These are phyloP conservation scores for Drepana arcuata DNA, from an alignment of 1,140 invertebrate genomes.

Conservation along the genomic window DNA sequence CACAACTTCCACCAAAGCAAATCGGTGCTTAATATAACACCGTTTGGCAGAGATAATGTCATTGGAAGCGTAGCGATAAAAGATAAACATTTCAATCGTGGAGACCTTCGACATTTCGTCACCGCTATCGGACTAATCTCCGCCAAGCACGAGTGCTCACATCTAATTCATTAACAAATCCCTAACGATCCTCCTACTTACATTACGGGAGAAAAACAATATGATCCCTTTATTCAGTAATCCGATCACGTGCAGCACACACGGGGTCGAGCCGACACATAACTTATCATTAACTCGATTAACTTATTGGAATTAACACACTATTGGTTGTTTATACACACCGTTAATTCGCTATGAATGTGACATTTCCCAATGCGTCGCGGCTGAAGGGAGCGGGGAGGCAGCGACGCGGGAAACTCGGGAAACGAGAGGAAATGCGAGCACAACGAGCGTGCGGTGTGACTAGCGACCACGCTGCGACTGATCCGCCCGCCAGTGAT, in stretches of 20 bases:
- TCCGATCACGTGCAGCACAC: conserved; percentile 46
- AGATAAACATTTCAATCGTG: conserved; percentile 32
- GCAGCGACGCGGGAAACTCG: conserved; percentile 30
- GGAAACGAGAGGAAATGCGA: conserved; percentile 24
- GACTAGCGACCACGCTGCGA: conserved; percentile 29
- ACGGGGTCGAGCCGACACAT: conserved; percentile 22
- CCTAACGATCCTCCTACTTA: conserved; percentile 33
- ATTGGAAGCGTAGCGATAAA: conserved; percentile 28
- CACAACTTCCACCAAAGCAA: no score
- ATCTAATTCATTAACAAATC: conserved; percentile 29
- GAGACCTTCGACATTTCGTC: conserved; percentile 31
- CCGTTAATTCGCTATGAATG: conserved; percentile 27
- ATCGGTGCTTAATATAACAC: no score
- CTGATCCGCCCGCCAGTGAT: conserved; percentile 45
- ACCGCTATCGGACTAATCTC: conserved; percentile 17
- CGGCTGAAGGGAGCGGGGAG: conserved; percentile 14
- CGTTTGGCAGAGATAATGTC: no score
- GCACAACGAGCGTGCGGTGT: conserved; percentile 28
- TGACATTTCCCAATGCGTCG: conserved; percentile 27
- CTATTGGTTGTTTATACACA: conserved; percentile 28
- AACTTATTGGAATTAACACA: conserved; percentile 32
- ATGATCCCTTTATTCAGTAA: conserved; percentile 38
- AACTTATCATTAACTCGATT: conserved; percentile 34
- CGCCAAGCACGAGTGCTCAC: conserved; percentile 11
- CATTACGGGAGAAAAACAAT: conserved; percentile 45